These are phyloP conservation scores for Epinephelus coioides DNA, from an alignment of 2,797 vertebrate species.

Conservation along the genomic window DNA sequence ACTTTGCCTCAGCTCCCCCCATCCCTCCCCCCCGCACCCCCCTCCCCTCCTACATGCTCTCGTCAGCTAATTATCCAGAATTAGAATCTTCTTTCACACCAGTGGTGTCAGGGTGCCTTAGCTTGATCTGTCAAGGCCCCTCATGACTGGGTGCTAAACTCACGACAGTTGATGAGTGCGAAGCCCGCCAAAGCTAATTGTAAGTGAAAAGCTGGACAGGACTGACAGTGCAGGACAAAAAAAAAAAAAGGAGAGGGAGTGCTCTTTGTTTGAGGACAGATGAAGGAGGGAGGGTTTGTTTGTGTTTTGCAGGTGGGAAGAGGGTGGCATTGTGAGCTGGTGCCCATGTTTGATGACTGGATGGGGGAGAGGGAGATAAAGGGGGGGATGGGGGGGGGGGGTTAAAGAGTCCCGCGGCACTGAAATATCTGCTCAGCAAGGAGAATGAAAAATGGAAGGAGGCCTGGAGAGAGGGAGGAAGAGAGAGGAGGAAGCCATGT, in stretches of 20 bases:
- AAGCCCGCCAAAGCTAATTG: conserved; percentile 91
- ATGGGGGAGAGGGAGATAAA: conserved; percentile 6
- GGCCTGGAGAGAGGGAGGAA: conserved; percentile 30
- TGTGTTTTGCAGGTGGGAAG: conserved; percentile 78
- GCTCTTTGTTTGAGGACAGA: conserved; percentile 71
- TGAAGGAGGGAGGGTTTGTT: conserved; percentile 73
- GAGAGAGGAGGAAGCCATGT: conserved; percentile 65
- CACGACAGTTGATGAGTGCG: conserved; percentile 86
- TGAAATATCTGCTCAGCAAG: conserved; percentile 64
- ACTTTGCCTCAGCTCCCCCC: conserved; percentile 74
- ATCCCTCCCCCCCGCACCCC: conserved; percentile 26
- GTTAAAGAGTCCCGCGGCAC: conserved; percentile 45
- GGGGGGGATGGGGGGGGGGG: neutral
- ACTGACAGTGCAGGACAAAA: conserved; percentile 73
- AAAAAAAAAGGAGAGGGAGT: conserved; percentile 20
- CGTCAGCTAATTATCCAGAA: conserved; percentile 90
- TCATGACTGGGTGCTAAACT: conserved; percentile 89
- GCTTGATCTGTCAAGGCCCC: conserved; percentile 84
- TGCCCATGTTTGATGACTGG: conserved; percentile 61
- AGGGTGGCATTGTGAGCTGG: conserved; percentile 64
- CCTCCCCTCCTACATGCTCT: conserved; percentile 77
- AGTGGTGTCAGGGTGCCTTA: conserved; percentile 87
- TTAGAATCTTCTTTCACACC: conserved; percentile 91
- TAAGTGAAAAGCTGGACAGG: conserved; percentile 96
- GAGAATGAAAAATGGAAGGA: conserved; percentile 54